phyloP scores from a whole-genome alignment of 2,113 vertebrate genomes.

The Hassar affinis region DNA sequence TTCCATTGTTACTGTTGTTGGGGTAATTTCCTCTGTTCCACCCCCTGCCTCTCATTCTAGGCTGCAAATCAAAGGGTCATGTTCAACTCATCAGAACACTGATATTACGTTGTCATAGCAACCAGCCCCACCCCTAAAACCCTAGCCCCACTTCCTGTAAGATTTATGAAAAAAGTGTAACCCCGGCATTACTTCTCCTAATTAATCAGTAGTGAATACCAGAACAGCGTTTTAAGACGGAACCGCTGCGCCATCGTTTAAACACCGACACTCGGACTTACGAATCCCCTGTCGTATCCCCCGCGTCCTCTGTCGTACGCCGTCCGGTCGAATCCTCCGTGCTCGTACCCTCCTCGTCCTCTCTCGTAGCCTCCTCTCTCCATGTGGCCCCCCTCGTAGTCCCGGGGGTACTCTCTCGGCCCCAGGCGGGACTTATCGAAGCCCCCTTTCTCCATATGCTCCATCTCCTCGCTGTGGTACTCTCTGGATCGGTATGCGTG shows the following conservation, averaged over 20 bases:
- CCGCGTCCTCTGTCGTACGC: slow-evolving; percentile 52
- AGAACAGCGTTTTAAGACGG: background rate
- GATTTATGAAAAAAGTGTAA: no score
- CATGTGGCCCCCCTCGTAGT: slow-evolving; percentile 61
- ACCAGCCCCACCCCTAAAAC: no score
- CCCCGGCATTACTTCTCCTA: no score
- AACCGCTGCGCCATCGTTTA: background rate
- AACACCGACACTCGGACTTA: slow-evolving; percentile 51
- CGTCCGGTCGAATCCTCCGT: slow-evolving; percentile 45
- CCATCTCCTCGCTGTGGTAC: slow-evolving; percentile 82
- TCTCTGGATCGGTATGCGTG: slow-evolving; percentile 81
- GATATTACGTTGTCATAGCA: background rate
- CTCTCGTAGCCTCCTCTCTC: slow-evolving; percentile 67
- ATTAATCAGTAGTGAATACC: background rate
- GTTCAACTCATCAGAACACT: background rate
- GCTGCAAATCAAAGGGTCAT: slow-evolving; percentile 67
- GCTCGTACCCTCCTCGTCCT: slow-evolving; percentile 62
- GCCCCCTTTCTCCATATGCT: slow-evolving; percentile 78
- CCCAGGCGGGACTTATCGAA: slow-evolving; percentile 83
- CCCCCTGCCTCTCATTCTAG: slow-evolving; percentile 88
- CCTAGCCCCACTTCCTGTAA: no score
- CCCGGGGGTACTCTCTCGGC: slow-evolving; percentile 75
- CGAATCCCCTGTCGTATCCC: slow-evolving; percentile 74
- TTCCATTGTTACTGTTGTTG: slow-evolving; percentile 85
- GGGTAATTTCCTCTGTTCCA: slow-evolving; percentile 92